Base-by-base conservation (phyloP, 2,797 vertebrate genomes). In the Eleutherodactylus coqui region DNA sequence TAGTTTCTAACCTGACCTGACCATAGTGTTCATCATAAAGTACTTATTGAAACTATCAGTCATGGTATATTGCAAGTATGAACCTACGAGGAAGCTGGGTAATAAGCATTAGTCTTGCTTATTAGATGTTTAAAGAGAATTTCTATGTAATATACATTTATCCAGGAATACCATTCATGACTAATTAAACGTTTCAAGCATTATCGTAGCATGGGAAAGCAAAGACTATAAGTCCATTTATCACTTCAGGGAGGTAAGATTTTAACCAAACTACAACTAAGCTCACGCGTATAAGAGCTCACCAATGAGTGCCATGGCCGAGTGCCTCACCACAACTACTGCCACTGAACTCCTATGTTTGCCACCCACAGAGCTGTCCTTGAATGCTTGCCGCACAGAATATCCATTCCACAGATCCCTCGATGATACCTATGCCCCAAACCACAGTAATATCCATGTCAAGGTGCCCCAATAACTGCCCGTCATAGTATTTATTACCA, bases 11-110 rank as follows among this genome's bases (percentile, higher is more conserved):
- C n/a, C 27, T 58, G 24, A 58, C 51, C 78, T 81, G 41, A 49
- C 27, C 51, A 43, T 58, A 58, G 36, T 21, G 29, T 73, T 72
- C 32, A 62, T 79, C 84, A 86, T 81, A 51, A 79, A 78, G 64
- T 70, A 78, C 60, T 77, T 43, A 69, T 21, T 79, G 36, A 79
- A 79, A 17, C 9, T 0, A 43, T 72, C 43, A 58, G 19, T 82
- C 86, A 58, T 85, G 67, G 14, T 75, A 51, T 75, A 51, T 51
- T 58, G 21, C 34, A 58, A 27, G 75, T 16, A 43, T 1, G 13
- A 72, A 11, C 69, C 34, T n/a, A 43, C 13, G 38, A 72, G 21
- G 38, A 41, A 34, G 34, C 62, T 67, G 32, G 24, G 32, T 51
- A 34, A 76, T 34, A 34, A 53, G 32, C 13, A 24, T 53, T 36